Base-by-base conservation (phyloP, 1,140 invertebrate species). In the Hypsibius dujardini region DNA sequence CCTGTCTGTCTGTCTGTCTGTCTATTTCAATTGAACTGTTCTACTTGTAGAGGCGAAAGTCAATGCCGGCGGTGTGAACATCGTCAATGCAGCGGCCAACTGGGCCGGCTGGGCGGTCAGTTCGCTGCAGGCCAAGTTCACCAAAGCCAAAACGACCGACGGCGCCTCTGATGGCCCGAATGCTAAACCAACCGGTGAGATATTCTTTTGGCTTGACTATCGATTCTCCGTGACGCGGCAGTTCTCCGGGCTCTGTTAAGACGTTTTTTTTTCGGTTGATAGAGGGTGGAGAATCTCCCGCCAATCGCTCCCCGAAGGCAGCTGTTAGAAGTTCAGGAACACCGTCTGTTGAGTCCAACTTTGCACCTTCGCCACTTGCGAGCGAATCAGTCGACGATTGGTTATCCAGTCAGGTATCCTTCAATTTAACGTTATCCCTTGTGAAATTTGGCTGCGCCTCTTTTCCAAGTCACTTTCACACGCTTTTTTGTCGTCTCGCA, bases 21-120 rank as follows among this genome's bases (percentile, higher is more conserved):
- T 28, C 28, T 28, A 28, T 28, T 28, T 28, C 28, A 28, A 28
- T 28, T 28, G 28, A 28, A 28, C 28, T 28, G 28, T 28, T 28
- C 28, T 28, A 28, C 28, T 28, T 28, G 28, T 71, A 71, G 47
- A 71, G n/a, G 12, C 56, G n/a, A 46, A 71, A 46, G 47, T 69
- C 40, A 71, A 69, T 70, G 88, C 86, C 40, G 87, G 88, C 45
- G 90, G 87, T 73, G 84, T 90, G 12, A 88, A 86, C 71, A 88
- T 90, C 78, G 86, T 88, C 2, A 75, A 75, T 70, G 73, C 75
- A 50, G 88, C 90, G 2, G 87, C 90, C 1, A 90, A 90, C n/a
- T 95, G 92, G 92, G 89, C 92, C 14, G 90, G 90, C 45, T 95
- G 93, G 92, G 92, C 92, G 2, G 91, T 95, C 2, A 92, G 89